phyloP scores from a whole-genome alignment of 2,888 invertebrate species.

The Leucophora obtusa region DNA sequence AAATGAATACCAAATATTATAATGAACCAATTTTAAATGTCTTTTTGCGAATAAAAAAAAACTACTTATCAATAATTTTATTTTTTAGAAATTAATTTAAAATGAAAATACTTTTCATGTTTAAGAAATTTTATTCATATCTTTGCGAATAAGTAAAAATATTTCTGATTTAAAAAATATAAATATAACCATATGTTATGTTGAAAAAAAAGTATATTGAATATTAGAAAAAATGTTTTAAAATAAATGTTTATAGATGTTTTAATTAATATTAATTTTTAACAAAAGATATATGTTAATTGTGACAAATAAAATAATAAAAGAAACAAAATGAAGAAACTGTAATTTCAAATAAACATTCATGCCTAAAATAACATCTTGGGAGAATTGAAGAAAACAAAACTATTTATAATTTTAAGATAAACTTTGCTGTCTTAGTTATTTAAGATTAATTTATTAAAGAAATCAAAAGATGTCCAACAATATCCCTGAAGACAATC shows the following conservation, averaged over 20 bases:
- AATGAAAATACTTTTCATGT: too few relatives aligned
- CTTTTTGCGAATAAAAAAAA: slow-evolving; percentile 34
- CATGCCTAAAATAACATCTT: slow-evolving; percentile 54
- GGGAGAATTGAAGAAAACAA: slow-evolving; percentile 30
- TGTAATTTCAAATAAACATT: slow-evolving; percentile 78
- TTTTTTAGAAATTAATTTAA: slow-evolving; percentile 14
- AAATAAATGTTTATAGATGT: slow-evolving; percentile 62
- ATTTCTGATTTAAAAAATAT: not conserved
- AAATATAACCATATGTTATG: slow-evolving; percentile 43
- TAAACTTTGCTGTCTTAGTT: slow-evolving; percentile 46
- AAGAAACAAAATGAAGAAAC: slow-evolving; percentile 75
- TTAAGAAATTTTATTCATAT: not conserved
- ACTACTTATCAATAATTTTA: too few relatives aligned
- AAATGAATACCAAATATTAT: slow-evolving; percentile 34
- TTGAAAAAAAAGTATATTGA: slow-evolving; percentile 15
- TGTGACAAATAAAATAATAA: slow-evolving; percentile 50
- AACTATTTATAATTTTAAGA: slow-evolving; percentile 49
- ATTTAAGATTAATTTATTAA: slow-evolving; percentile 26
- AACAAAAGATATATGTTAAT: slow-evolving; percentile 46
- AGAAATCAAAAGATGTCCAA: slow-evolving; percentile 7
- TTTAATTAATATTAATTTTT: slow-evolving; percentile 44
- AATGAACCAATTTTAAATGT: slow-evolving; percentile 71
- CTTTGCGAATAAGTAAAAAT: slow-evolving; percentile 3
- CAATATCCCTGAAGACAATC: slow-evolving; percentile 58
- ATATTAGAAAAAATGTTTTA: slow-evolving; percentile 24